phyloP scores from a whole-genome alignment of 1,140 invertebrate species.

The Diorhabda elongata region DNA sequence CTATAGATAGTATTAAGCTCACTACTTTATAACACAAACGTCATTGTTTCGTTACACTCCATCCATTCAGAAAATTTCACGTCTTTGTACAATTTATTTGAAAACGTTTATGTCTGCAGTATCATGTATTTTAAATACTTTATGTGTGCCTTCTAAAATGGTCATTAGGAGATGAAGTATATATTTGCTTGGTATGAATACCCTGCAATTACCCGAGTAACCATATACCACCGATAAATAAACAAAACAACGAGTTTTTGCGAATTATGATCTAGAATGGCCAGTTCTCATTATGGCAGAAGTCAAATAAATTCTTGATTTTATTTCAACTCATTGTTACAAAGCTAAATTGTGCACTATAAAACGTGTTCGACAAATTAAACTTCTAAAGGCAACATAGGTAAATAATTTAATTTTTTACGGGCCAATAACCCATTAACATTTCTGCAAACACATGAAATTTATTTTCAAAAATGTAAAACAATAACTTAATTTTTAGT shows the following conservation, averaged over 20 bases:
- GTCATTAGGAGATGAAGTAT: background rate
- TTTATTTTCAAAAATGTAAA: no score
- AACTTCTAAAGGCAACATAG: no score
- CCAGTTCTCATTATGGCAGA: background rate
- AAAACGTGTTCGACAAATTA: background rate
- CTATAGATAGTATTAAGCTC: no score
- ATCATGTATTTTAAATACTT: background rate
- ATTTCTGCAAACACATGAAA: no score
- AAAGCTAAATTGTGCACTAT: background rate
- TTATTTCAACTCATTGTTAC: background rate
- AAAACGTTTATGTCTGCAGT: no score
- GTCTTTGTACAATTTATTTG: no score
- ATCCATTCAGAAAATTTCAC: no score
- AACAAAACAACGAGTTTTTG: slow-evolving; percentile 2
- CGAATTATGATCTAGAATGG: background rate
- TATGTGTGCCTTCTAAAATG: background rate
- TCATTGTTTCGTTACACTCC: no score
- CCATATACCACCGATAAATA: background rate
- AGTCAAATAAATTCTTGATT: background rate
- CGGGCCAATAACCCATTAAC: no score
- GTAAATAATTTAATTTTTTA: no score
- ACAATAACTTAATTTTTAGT: no score
- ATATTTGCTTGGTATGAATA: slow-evolving; percentile 2
- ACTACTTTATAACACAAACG: no score
- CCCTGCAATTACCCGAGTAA: background rate